Base-by-base conservation (phyloP, 2,888 invertebrate genomes). In the Ornithoptera alexandrae region DNA sequence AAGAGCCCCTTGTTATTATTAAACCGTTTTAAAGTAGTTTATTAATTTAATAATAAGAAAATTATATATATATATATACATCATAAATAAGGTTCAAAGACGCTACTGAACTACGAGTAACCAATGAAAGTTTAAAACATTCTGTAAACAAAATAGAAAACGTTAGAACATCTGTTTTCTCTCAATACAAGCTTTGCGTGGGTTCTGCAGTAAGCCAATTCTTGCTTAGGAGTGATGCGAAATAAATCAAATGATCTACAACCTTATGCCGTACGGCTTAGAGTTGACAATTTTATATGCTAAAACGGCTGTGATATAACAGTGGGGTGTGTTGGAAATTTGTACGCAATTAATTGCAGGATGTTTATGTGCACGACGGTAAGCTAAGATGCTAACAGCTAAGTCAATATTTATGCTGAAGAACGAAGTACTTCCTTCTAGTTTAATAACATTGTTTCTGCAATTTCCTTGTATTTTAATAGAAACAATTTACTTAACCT, bases 121-220 rank as follows among this genome's bases (percentile, higher is more conserved):
- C 24, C 65, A 68, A 22, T 50, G 62, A 50, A 58, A 61, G 64
- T 69, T 64, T 73, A 71, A 73, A 73, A 72, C 72, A 76, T 81
- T 74, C 79, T 74, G 80, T 82, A 81, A 81, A 82, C 80, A 80
- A 73, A 77, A 78, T 77, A 79, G 79, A 84, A 82, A 82, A 83
- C 83, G 65, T 76, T 78, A 77, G 73, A 77, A 75, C 88, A 86
- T 88, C 84, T 89, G 88, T 84, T 85, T 82, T 81, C 77, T 80
- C 81, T 86, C 85, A 75, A 69, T 72, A 69, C 71, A 70, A 70
- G 60, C 67, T 67, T 60, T 71, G 72, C 72, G 74, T 75, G 74
- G 74, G 74, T 71, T 65, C 18, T 63, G 53, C 61, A 67, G 63
- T 57, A 67, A 67, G 61, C 67, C 64, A 61, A 57, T 67, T 61